Base-by-base conservation (phyloP, 2,113 vertebrate genomes). In the Neomonachus schauinslandi region DNA sequence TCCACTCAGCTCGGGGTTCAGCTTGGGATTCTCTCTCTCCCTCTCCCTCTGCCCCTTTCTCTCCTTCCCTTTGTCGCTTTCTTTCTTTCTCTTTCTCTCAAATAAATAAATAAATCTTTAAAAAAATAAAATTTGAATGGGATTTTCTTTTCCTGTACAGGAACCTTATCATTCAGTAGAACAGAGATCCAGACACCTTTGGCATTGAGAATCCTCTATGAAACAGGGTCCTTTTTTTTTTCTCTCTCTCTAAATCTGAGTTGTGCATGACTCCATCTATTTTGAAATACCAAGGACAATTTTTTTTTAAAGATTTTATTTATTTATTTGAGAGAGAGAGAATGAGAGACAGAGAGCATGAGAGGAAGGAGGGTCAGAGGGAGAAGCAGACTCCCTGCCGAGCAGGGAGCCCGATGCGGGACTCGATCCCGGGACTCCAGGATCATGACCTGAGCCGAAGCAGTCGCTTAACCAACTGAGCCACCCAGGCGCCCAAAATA, bases 281-380 rank as follows among this genome's bases (percentile, higher is more conserved):
- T 97, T 95, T 97, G 72, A 98, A 97, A 97, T 53, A 28, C 13
- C 42, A 42, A 42, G 97, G 82, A 80, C 74, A 95, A 98, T 91
- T 95, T 91, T n/a, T n/a, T n/a, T n/a, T n/a, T n/a, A n/a, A n/a
- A n/a, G n/a, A n/a, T n/a, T n/a, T n/a, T n/a, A n/a, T n/a, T n/a
- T n/a, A n/a, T n/a, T n/a, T n/a, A n/a, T n/a, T n/a, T n/a, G n/a
- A n/a, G n/a, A n/a, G n/a, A n/a, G n/a, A n/a, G n/a, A n/a, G n/a
- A n/a, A n/a, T n/a, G n/a, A n/a, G n/a, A n/a, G n/a, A n/a, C n/a
- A n/a, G n/a, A n/a, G n/a, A n/a, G n/a, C n/a, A n/a, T n/a, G n/a
- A n/a, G n/a, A n/a, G n/a, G n/a, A n/a, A n/a, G n/a, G n/a, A n/a
- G n/a, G n/a, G n/a, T n/a, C n/a, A n/a, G n/a, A n/a, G n/a, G n/a